Evolutionary conservation across 1,140 invertebrate genomes (phyloP), one percentile per base, ranked within the genome.

Genomic region (Zaprionus davidi): DNA sequence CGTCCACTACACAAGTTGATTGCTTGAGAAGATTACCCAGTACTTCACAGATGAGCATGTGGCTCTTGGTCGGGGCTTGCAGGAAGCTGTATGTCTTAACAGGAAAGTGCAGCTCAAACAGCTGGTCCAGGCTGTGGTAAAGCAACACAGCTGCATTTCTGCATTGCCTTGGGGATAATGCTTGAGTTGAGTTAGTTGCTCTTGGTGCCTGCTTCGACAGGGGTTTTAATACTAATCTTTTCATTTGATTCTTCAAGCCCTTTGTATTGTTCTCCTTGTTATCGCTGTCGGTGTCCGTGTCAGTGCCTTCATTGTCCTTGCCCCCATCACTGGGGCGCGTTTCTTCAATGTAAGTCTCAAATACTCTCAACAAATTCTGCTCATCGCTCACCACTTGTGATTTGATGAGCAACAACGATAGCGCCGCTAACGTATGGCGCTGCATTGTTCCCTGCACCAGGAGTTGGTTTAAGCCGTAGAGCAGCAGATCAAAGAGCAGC

Each of bases 21-120:
- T 71, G 56, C 44, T 90, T 82, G 0, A 92, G 57, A 1, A 91
- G 46, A 26, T 68, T 75, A 0, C 85, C 88, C 1, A 92, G n/a
- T 1, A 78, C 76, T 31, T 90, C 91, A 15, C 76, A 78, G n/a
- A 90, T 36, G 34, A 81, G 79, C 11, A 79, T 17, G 15, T 92
- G 77, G 0, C 22, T 36, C 4, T 57, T 55, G 13, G 46, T 62
- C 1, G 82, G 82, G 0, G 65, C n/a, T 2, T 71, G 15, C 31
- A 77, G 17, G n/a, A 91, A 92, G 64, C 46, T 83, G 17, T 66
- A 83, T 0, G 20, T 69, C 31, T 59, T 78, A 1, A 22, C 0
- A 1, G 79, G 55, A 64, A 77, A 91, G n/a, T 73, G 36, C 7
- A 55, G 34, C 1, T 62, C 68, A 17, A 92, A 91, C 5, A 91